Evolutionary conservation across 2,797 vertebrate species (phyloP).

Genomic region (Acanthis flammea): DNA sequence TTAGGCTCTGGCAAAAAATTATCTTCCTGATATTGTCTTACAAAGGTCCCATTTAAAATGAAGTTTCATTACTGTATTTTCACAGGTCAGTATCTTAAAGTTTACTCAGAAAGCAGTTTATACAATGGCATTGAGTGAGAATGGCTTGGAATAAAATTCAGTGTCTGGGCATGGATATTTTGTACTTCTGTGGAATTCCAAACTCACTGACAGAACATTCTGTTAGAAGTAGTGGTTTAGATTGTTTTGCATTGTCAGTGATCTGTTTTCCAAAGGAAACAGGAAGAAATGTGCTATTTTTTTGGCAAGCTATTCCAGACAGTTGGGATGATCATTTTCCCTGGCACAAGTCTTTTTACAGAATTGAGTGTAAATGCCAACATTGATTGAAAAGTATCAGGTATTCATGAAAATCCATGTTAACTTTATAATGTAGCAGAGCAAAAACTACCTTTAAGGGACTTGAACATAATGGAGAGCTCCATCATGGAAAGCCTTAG

Average conservation of each 20-base stretch:
- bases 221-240: not conserved
- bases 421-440: not conserved
- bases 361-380: not conserved
- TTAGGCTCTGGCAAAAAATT: not conserved
- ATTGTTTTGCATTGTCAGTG: not conserved
- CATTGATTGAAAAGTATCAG: not conserved
- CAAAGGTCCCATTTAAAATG: not conserved
- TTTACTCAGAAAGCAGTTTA: not conserved
- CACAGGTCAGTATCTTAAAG: not conserved
- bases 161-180: not conserved
- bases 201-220: not conserved
- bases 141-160: not conserved
- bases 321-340: not conserved
- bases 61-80: not conserved
- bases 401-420: not conserved
- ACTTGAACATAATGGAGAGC: accelerated
- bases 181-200: not conserved
- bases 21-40: not conserved
- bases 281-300: not conserved
- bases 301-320: constrained; percentile 5
- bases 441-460: not conserved
- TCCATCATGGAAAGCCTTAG: not conserved
- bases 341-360: not conserved
- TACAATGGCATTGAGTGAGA: not conserved
- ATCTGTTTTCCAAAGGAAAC: not conserved